Conservation (phyloP, 2,888 invertebrate species). For the Taphrorychus bicolor region DNA sequence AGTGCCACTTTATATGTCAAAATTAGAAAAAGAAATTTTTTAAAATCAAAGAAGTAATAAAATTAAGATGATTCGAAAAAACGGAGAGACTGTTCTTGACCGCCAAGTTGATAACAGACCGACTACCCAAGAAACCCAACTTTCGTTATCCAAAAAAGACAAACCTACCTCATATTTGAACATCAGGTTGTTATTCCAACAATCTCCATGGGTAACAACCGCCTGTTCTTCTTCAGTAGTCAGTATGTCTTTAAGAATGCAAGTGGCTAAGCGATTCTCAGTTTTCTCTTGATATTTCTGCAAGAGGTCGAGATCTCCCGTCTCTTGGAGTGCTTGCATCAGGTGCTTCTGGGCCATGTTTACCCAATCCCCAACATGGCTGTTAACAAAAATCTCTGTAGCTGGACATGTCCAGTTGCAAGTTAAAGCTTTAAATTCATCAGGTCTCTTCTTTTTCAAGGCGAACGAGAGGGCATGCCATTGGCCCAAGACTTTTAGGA, state of each 20-base stretch:
- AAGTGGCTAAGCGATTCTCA: constrained; percentile 1
- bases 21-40: no score
- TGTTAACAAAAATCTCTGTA: constrained; percentile 17
- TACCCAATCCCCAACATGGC: constrained; percentile 17
- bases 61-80: no score
- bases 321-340: constrained; percentile 6
- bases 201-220: constrained; percentile 44
- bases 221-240: constrained; percentile 18
- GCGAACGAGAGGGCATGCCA: constrained; percentile 45
- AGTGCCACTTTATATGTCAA: no score
- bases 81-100: no score
- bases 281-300: constrained; percentile 25
- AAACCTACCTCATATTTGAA: constrained; percentile 39
- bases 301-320: constrained; percentile 18
- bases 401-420: constrained; percentile 9
- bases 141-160: no score
- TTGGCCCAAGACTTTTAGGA: constrained; percentile 39
- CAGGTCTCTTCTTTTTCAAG: constrained; percentile 30
- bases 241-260: constrained; percentile 14
- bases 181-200: constrained; percentile 43
- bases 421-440: constrained; percentile 25
- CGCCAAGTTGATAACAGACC: no score
- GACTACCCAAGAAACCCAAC: no score
- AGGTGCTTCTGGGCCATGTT: constrained; percentile 19
- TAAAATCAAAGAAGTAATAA: no score